Conservation (phyloP, 2,797 vertebrate species). For the Todus mexicanus region DNA sequence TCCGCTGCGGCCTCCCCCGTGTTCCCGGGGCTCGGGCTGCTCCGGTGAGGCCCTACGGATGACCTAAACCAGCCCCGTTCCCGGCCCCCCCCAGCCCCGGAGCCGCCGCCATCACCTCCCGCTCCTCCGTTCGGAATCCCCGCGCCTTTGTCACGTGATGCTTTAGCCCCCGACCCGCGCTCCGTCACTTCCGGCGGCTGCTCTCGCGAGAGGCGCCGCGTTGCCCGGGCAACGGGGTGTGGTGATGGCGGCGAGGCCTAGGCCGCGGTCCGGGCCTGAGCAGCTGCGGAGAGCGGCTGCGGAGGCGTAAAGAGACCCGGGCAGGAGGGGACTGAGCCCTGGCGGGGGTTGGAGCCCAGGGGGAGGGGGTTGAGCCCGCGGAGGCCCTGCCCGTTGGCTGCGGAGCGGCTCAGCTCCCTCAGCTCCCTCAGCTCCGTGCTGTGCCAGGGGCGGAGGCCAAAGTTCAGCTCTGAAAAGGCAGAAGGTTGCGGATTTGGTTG, state of each 20-base stretch:
- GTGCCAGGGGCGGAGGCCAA: neutral
- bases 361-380: too few relatives aligned
- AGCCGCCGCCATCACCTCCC: neutral
- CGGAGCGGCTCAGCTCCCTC: neutral
- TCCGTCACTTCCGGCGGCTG: neutral
- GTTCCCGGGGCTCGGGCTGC: too few relatives aligned
- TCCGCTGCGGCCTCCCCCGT: neutral
- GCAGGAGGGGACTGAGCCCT: too few relatives aligned
- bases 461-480: neutral
- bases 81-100: neutral
- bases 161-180: fast-evolving
- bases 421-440: neutral
- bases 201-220: neutral
- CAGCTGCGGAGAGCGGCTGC: too few relatives aligned
- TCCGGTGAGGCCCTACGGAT: too few relatives aligned
- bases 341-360: neutral
- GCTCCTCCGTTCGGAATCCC: neutral
- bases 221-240: neutral
- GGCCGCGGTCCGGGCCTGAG: too few relatives aligned
- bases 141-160: neutral
- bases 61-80: too few relatives aligned
- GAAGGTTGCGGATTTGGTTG: fast-evolving
- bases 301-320: neutral
- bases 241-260: neutral
- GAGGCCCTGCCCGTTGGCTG: too few relatives aligned